These are phyloP conservation scores for Taurulus bubalis DNA, from an alignment of 2,113 vertebrate genomes.

Conservation along the genomic window DNA sequence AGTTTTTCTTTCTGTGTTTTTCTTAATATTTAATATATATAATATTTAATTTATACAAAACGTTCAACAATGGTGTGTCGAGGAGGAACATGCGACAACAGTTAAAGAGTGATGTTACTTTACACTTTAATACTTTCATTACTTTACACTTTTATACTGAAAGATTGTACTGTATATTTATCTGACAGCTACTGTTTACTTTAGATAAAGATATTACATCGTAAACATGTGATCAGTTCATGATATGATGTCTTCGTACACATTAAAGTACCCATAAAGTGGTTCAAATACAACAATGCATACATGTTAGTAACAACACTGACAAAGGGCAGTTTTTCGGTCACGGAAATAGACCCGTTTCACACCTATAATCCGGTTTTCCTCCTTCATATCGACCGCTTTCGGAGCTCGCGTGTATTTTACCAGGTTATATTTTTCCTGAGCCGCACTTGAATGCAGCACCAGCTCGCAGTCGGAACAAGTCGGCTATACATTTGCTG, in stretches of 20 bases:
- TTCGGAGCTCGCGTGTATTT: conserved; percentile 30
- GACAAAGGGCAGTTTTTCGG: background rate
- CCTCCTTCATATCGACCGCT: background rate
- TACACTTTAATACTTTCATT: too few species aligned
- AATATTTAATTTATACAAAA: too few species aligned
- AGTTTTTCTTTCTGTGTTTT: too few species aligned
- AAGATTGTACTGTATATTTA: background rate
- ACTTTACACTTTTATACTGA: background rate
- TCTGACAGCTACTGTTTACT: background rate
- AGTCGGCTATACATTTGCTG: conserved; percentile 71
- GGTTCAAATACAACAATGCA: background rate
- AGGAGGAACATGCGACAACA: background rate
- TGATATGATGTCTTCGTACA: background rate
- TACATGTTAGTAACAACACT: background rate
- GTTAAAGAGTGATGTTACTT: too few species aligned
- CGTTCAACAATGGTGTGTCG: too few species aligned
- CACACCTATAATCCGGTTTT: too few species aligned
- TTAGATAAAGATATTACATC: background rate
- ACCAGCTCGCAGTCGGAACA: conserved; percentile 23
- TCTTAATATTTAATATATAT: background rate
- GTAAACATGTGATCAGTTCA: background rate
- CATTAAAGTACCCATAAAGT: too few species aligned
- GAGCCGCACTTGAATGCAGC: conserved; percentile 49
- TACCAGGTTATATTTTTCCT: background rate
- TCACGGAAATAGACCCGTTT: background rate